Base-by-base conservation (phyloP, 2,888 invertebrate genomes). In the Emesis furor region DNA sequence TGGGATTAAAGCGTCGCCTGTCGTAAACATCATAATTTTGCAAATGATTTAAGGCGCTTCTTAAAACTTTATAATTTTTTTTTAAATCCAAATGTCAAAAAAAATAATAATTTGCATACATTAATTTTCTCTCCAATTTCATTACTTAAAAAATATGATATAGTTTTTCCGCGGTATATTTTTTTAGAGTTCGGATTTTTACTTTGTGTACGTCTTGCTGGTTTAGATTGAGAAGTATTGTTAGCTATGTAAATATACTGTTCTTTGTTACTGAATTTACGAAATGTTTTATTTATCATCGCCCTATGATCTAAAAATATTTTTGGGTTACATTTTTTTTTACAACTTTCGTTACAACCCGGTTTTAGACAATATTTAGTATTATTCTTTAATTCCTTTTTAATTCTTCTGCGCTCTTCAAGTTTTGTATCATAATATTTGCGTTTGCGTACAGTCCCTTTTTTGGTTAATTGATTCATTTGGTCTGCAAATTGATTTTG, bases 61-160 rank as follows among this genome's bases (percentile, higher is more conserved):
- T 35, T 35, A 35, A 35, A 35, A 35, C 35, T 72, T 72, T 46
- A 72, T 72, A 30, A 12, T 72, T 46, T 37, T 42, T 35, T n/a
- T 7, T 72, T 30, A 37, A 72, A 51, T 46, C 46, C 24, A 24
- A 24, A 1, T 24, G 24, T 24, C 24, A 24, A 24, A 24, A 35
- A 69, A 72, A 51, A 72, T 14, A 72, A 72, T 8, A n/a, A 46
- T 10, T 46, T 46, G 30, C 46, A 72, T 37, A 51, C 72, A 30
- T 46, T 51, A n/a, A 46, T 30, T 72, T 42, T 42, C 14, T 14
- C 17, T 42, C 42, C 42, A 32, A 6, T 24, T 24, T 65, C 65
- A 24, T 65, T 65, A 65, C 32, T 65, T 65, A 65, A 1, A 65
- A 65, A 30, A 24, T 65, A 65, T 30, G 1, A 8, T 65, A 65